Conservation (phyloP, 2,797 vertebrate species). For the Liasis olivaceus region DNA sequence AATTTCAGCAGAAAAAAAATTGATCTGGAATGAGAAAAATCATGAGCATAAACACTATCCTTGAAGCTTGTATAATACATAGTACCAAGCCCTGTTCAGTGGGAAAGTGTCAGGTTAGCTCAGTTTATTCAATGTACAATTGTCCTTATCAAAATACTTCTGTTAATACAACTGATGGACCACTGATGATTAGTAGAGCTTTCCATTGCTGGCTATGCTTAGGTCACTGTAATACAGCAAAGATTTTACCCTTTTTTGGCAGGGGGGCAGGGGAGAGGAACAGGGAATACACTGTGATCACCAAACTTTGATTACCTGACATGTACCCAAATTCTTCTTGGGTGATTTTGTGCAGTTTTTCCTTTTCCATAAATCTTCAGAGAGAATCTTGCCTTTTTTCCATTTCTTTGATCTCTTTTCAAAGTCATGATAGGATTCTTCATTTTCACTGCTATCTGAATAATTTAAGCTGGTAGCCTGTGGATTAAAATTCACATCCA, state of each 20-base stretch:
- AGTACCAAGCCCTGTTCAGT: neutral
- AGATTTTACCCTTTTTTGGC: neutral
- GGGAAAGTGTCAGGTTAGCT: neutral
- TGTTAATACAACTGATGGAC: neutral
- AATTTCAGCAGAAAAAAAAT: neutral
- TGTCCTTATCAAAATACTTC: neutral
- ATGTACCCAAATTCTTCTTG: conserved; percentile 51
- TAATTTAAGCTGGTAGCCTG: conserved; percentile 75
- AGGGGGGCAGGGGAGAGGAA: neutral
- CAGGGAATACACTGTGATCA: neutral
- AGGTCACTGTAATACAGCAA: neutral
- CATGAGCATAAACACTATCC: neutral
- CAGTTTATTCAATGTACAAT: neutral
- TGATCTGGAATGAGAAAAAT: neutral
- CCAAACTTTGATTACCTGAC: conserved; percentile 69
- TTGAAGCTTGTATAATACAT: neutral
- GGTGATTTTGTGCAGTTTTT: conserved; percentile 43
- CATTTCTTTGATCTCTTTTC: conserved; percentile 81
- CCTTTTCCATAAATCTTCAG: conserved; percentile 74
- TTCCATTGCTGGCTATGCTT: neutral
- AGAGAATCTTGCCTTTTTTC: conserved; percentile 76
- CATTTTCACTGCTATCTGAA: conserved; percentile 89
- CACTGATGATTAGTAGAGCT: neutral
- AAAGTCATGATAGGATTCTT: conserved; percentile 76
- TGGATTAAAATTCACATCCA: conserved; percentile 95